Conservation (phyloP, 2,888 invertebrate species). For the Agriopis leucophaearia region DNA sequence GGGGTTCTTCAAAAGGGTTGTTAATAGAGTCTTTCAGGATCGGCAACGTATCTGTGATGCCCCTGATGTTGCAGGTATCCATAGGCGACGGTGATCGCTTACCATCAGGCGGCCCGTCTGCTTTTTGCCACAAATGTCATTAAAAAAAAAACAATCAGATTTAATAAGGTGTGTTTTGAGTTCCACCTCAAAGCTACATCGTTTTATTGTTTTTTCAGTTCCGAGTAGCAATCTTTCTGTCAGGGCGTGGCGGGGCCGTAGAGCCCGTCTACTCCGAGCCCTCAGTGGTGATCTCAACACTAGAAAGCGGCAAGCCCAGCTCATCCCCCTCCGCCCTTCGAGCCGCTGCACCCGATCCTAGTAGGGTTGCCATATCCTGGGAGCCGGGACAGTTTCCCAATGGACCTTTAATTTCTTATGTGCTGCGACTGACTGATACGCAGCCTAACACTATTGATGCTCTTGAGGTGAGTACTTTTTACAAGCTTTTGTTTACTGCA, state of each 20-base stretch:
- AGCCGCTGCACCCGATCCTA: conserved; percentile 92
- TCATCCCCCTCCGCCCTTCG: conserved; percentile 92
- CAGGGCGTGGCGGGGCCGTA: conserved; percentile 88
- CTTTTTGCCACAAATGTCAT: no score
- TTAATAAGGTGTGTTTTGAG: no score
- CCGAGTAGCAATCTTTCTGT: conserved; percentile 93
- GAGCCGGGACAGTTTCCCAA: conserved; percentile 94
- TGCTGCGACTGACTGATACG: conserved; percentile 89
- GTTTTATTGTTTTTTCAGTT: conserved; percentile 86
- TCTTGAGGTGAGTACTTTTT: conserved; percentile 85
- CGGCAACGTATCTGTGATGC: no score
- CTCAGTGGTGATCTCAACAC: conserved; percentile 91
- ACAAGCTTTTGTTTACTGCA: no score
- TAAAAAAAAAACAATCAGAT: no score
- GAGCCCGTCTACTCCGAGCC: conserved; percentile 91
- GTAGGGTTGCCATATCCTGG: conserved; percentile 95
- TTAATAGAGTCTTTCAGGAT: no score
- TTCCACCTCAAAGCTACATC: neutral
- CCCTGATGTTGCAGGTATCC: no score
- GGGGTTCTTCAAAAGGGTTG: no score
- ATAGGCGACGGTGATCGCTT: no score
- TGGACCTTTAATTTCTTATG: conserved; percentile 95
- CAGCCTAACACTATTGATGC: conserved; percentile 86
- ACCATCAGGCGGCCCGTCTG: no score
- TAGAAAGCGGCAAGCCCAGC: conserved; percentile 90